A percentile compares a stretch with the other conserved stretches of the same genome.
phyloP scores from a whole-genome alignment of 2,888 invertebrate genomes.

The Lamellibrachia satsuma region DNA sequence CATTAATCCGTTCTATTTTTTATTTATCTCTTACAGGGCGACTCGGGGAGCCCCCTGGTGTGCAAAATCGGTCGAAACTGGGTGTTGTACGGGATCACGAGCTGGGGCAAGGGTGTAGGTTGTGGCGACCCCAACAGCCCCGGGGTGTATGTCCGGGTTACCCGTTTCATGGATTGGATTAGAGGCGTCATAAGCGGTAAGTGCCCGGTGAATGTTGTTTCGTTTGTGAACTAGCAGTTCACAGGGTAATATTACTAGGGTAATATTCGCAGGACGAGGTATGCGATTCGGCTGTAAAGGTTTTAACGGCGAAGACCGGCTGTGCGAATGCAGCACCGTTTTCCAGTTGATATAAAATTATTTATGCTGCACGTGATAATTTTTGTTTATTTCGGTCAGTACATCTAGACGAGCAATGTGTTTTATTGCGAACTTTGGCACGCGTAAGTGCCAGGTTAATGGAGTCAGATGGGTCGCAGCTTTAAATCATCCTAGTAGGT shows the following conservation, averaged over 20 bases:
- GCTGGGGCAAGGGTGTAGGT: slow-evolving; percentile 49
- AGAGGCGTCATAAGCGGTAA: slow-evolving; percentile 23
- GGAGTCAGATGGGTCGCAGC: background rate
- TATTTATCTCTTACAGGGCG: slow-evolving; percentile 21
- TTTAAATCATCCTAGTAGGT: background rate
- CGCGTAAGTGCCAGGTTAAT: background rate
- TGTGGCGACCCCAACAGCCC: slow-evolving; percentile 52
- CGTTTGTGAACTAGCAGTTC: background rate
- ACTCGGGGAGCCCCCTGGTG: slow-evolving; percentile 28
- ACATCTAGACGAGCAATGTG: background rate
- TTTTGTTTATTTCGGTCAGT: background rate
- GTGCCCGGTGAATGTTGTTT: background rate
- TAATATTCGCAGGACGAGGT: background rate
- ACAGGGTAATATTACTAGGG: too few relatives aligned
- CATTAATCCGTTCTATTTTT: too few relatives aligned
- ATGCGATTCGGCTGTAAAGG: background rate
- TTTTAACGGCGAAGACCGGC: background rate
- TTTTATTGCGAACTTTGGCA: background rate
- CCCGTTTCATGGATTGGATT: slow-evolving; percentile 51
- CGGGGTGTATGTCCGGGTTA: slow-evolving; percentile 53
- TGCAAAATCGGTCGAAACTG: slow-evolving; percentile 64
- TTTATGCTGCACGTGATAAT: too few relatives aligned
- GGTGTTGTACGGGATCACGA: slow-evolving; percentile 51
- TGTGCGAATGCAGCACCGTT: background rate
- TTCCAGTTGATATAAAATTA: too few relatives aligned